phyloP scores from a whole-genome alignment of 2,113 vertebrate species.

The Macrotus californicus region DNA sequence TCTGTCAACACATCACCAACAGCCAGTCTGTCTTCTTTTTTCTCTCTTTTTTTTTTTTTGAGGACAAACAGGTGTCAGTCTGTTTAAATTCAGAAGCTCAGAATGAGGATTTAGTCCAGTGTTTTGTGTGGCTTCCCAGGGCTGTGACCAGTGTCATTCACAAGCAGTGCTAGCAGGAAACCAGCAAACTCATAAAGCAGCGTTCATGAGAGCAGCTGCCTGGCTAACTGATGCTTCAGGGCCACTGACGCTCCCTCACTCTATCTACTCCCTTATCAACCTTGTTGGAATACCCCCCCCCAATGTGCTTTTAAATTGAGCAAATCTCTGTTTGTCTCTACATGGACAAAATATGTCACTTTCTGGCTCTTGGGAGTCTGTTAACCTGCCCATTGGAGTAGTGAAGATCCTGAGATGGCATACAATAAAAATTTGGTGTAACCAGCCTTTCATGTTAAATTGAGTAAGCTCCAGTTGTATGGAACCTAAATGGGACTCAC shows the following conservation, averaged over 20 bases:
- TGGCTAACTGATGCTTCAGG: not conserved
- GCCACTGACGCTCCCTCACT: no score
- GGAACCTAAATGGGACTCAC: not conserved
- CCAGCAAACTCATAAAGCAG: not conserved
- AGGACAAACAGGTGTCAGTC: not conserved
- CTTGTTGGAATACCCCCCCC: not conserved
- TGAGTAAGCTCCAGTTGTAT: not conserved
- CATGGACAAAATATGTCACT: not conserved
- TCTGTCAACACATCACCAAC: not conserved
- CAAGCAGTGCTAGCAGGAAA: not conserved
- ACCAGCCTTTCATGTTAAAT: not conserved
- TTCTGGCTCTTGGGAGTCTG: not conserved
- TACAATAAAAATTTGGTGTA: not conserved
- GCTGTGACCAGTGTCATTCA: not conserved
- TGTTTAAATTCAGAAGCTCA: not conserved
- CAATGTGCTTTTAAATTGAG: not conserved
- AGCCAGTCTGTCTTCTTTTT: not conserved
- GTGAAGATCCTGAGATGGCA: not conserved
- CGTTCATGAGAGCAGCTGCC: not conserved
- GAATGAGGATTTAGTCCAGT: not conserved
- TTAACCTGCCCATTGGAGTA: not conserved
- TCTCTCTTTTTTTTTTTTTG: not conserved
- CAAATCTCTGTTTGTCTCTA: not conserved
- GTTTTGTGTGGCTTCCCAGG: not conserved
- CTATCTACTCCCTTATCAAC: not conserved